Base-by-base conservation (phyloP, 2,888 invertebrate genomes). In the Pheosia gnoma region DNA sequence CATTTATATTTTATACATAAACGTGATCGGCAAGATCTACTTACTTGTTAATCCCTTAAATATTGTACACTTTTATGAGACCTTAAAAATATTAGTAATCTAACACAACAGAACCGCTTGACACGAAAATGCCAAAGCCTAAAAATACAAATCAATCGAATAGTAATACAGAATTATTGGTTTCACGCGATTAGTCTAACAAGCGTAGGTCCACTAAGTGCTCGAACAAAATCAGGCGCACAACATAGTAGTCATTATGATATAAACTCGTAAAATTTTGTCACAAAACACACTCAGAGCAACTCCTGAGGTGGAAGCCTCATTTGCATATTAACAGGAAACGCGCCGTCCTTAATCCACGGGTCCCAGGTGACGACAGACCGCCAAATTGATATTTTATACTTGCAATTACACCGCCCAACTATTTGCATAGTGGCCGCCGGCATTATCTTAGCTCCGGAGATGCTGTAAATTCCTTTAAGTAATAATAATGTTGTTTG, bases 371-470 rank as follows among this genome's bases (percentile, higher is more conserved):
- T 83, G 82, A 78, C 73, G 73, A 75, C 68, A 69, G 64, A 72
- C 74, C 72, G 59, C 72, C 65, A 77, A 80, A 83, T 83, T 80
- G 78, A 80, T 79, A 81, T 78, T 82, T 82, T 78, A 81, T 75
- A 78, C 73, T 72, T 71, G 70, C 73, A 77, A 77, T 76, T 74
- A 76, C 71, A 71, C 47, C 51, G 62, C 61, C 69, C 60, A 77
- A 73, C 67, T 68, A 73, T 76, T 75, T 76, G 72, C 65, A 66
- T 64, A 52, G 62, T 41, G 63, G 55, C 54, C 61, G 60, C 59
- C 58, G 45, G 55, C 45, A 59, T 51, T 62, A 60, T 62, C 53
- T 53, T 3, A 47, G 47, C 47, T 11, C 47, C 11, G 47, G 47
- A 45, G 47, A 47, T 47, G 11, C 47, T 4, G 11, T n/a, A 25